Conservation (phyloP, 2,113 vertebrate genomes). For the Elachura formosa region DNA sequence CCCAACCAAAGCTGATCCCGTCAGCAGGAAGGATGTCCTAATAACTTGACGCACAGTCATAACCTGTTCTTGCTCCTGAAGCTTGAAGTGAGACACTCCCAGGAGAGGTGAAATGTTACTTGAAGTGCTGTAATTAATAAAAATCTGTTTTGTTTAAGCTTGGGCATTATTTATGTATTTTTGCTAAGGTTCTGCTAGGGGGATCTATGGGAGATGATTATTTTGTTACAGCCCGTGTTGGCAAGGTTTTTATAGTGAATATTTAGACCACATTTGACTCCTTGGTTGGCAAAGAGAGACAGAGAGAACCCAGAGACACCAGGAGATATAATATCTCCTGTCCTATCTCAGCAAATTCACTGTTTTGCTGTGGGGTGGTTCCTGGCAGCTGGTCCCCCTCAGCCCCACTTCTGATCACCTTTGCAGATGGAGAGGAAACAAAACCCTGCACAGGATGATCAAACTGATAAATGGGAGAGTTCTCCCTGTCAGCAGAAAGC, state of each 20-base stretch:
- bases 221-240: background rate
- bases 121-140: background rate
- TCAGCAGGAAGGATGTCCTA: background rate
- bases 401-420: background rate
- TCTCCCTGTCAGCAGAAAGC: background rate
- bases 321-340: background rate
- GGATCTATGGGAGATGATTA: background rate
- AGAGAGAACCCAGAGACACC: background rate
- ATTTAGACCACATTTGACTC: background rate
- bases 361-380: background rate
- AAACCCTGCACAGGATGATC: constrained; percentile 1
- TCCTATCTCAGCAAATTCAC: background rate
- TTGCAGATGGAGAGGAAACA: background rate
- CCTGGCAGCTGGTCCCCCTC: background rate
- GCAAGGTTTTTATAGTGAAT: background rate
- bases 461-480: background rate
- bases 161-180: background rate
- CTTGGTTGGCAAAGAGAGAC: background rate
- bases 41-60: background rate
- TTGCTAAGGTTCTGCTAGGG: background rate
- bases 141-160: background rate
- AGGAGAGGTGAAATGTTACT: background rate
- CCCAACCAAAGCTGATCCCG: background rate
- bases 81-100: background rate
- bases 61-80: background rate